A percentile compares a stretch with the other conserved stretches of the same genome.
Conservation (phyloP, 64 coral and sea anemone species). For the Dendronephthya gigantea region DNA sequence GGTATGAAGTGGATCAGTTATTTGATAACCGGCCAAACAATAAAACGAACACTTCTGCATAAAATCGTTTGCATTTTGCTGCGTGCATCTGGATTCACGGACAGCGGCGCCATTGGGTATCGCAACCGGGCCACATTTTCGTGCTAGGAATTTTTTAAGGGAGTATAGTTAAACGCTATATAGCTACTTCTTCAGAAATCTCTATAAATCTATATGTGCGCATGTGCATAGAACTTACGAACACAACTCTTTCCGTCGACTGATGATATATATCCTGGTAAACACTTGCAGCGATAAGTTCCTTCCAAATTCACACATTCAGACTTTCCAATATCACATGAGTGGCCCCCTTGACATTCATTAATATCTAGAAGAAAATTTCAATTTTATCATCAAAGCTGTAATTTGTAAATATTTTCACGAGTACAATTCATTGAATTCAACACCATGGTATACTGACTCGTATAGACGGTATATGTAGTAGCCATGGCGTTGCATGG, state of each 20-base stretch:
- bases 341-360: not conserved
- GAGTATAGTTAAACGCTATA: not conserved
- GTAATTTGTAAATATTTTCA: not conserved
- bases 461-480: no score
- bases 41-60: not conserved
- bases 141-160: not conserved
- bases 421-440: not conserved
- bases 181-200: no score
- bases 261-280: not conserved
- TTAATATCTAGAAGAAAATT: not conserved
- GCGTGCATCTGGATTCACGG: not conserved
- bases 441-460: no score
- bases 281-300: not conserved
- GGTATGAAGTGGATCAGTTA: not conserved
- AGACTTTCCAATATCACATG: not conserved
- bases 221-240: not conserved
- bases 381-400: not conserved
- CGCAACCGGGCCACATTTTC: not conserved
- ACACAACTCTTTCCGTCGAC: not conserved
- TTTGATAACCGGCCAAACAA: not conserved
- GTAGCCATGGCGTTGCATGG: no score
- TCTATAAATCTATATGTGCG: not conserved
- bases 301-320: not conserved
- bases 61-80: not conserved
- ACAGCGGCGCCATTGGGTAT: not conserved